Conservation (phyloP, 2,888 invertebrate genomes). For the Coremacera marginata region DNA sequence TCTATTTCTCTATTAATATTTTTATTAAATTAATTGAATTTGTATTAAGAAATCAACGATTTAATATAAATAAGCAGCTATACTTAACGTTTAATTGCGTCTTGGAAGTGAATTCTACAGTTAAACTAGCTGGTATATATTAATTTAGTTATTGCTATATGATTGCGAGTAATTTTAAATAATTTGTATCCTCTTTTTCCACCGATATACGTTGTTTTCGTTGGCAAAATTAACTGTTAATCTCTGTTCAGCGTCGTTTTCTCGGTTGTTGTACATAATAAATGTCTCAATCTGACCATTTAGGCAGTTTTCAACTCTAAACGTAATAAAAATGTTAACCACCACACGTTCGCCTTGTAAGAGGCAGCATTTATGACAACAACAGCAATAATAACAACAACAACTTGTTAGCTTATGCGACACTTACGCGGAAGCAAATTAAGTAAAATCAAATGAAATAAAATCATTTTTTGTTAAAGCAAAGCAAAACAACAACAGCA, state of each 20-base stretch:
- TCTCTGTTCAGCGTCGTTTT: background rate
- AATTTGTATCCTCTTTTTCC: background rate
- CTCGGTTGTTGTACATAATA: conserved; percentile 36
- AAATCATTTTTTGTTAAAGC: background rate
- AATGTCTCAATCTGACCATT: conserved; percentile 53
- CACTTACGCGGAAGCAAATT: conserved; percentile 65
- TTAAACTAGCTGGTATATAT: too few relatives aligned
- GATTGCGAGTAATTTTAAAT: background rate
- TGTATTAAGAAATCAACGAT: too few relatives aligned
- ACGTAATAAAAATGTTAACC: conserved; percentile 54
- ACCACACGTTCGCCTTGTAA: conserved; percentile 66
- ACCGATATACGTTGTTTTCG: background rate
- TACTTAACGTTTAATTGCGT: too few relatives aligned
- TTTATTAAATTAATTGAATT: too few relatives aligned
- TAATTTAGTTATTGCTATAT: too few relatives aligned
- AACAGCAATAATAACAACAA: conserved; percentile 41
- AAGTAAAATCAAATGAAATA: conserved; percentile 32
- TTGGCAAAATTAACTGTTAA: background rate
- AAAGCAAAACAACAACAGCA: conserved; percentile 33
- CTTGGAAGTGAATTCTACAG: too few relatives aligned
- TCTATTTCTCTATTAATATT: too few relatives aligned
- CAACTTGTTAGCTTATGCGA: conserved; percentile 62
- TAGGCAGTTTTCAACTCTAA: conserved; percentile 51
- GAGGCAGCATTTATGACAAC: conserved; percentile 52
- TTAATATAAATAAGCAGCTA: too few relatives aligned